Percentiles rank a stretch among this genome's conserved stretches.
Evolutionary conservation across 64 coral and sea anemone species (phyloP).

Genomic region (Porites australiensis): DNA sequence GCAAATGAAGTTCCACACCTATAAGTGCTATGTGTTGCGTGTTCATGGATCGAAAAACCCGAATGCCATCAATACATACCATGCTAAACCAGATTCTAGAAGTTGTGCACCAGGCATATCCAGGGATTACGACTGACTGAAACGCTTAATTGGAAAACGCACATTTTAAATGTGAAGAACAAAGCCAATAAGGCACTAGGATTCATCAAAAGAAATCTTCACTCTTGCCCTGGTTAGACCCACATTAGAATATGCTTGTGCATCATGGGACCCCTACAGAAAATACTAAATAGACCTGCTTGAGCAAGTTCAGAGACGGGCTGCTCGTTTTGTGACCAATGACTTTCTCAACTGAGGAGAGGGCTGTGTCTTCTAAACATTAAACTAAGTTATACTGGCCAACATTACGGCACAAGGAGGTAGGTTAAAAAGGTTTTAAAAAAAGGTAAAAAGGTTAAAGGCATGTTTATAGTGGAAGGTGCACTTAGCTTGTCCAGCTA

Average conservation of each 20-base stretch:
- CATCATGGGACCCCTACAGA: neutral
- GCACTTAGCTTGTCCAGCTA: no score
- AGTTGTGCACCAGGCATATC: slow-evolving; percentile 31
- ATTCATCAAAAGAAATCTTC: slow-evolving; percentile 54
- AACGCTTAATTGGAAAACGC: slow-evolving; percentile 48
- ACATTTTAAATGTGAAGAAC: slow-evolving; percentile 34
- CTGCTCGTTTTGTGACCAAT: slow-evolving; percentile 50
- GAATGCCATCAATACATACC: neutral
- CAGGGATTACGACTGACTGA: slow-evolving; percentile 53
- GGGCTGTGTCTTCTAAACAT: slow-evolving; percentile 25
- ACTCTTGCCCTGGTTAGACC: neutral
- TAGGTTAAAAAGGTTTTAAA: no score
- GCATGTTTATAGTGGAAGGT: no score
- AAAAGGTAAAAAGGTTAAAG: no score
- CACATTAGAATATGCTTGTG: no score
- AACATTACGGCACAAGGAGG: no score
- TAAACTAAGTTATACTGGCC: slow-evolving; percentile 32
- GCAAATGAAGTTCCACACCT: neutral
- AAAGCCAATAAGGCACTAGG: neutral
- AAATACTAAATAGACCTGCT: slow-evolving; percentile 7
- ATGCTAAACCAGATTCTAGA: neutral
- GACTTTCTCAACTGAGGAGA: neutral
- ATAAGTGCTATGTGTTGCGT: neutral
- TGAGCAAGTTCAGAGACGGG: slow-evolving; percentile 34
- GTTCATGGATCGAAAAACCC: neutral